phyloP scores from a whole-genome alignment of 2,797 vertebrate species.

The Pristis pectinata region DNA sequence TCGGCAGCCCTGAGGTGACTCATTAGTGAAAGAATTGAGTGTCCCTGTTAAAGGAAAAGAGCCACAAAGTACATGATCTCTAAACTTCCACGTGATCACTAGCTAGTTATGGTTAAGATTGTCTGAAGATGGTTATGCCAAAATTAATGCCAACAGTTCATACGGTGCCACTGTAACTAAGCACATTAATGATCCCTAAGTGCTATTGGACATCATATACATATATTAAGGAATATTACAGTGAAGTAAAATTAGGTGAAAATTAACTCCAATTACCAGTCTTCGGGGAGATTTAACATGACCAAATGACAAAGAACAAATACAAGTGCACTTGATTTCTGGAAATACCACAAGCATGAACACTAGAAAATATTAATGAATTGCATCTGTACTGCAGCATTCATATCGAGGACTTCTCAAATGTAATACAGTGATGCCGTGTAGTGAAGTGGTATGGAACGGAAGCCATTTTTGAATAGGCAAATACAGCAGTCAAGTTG shows the following conservation, averaged over 20 bases:
- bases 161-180: background rate
- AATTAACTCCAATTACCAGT: background rate
- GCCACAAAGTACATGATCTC: no score
- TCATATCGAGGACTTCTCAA: background rate
- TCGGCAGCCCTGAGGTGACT: background rate
- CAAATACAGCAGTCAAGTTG: no score
- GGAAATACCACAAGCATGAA: no score
- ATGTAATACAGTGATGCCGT: no score
- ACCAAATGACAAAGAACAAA: no score
- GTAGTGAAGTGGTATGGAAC: background rate
- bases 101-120: background rate
- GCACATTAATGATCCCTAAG: background rate
- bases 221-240: background rate
- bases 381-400: background rate
- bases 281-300: no score
- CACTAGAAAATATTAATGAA: no score
- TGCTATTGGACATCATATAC: background rate
- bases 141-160: background rate
- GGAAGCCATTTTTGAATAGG: background rate
- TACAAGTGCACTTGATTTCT: no score
- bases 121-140: background rate
- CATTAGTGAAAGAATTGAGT: background rate
- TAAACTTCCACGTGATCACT: background rate
- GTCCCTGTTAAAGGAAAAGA: no score
- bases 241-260: background rate